Conservation (phyloP, 30 jellyfish, hydroid and myxozoan genomes). For the Aurelia coerulea region DNA sequence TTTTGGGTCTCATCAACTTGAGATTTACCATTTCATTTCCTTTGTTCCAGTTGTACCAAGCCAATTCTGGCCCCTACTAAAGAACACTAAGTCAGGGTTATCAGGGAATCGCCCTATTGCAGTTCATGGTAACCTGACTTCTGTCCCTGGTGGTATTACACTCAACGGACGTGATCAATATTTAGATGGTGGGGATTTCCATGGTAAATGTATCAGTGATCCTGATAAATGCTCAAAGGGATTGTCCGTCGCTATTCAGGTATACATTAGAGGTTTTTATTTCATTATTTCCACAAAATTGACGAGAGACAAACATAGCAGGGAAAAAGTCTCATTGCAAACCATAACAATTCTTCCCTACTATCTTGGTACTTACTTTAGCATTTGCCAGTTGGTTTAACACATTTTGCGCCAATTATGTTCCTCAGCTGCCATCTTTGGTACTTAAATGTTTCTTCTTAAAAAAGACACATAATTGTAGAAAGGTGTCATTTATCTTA, state of each 20-base stretch:
- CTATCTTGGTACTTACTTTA: too few species aligned
- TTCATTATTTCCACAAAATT: background rate
- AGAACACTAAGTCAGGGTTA: conserved; percentile 83
- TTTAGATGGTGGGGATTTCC: conserved; percentile 98
- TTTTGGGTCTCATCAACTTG: too few species aligned
- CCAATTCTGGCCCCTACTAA: conserved; percentile 93
- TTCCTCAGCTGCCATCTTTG: too few species aligned
- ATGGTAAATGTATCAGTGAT: conserved; percentile 92
- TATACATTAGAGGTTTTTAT: background rate
- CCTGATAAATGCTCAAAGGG: conserved; percentile 96
- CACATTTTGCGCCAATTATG: too few species aligned
- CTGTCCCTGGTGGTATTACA: conserved; percentile 83
- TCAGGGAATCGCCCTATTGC: conserved; percentile 91
- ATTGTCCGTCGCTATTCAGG: conserved; percentile 94
- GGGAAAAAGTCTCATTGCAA: background rate
- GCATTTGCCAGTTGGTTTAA: too few species aligned
- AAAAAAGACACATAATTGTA: too few species aligned
- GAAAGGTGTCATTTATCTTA: too few species aligned
- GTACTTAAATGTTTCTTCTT: too few species aligned
- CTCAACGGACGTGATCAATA: conserved; percentile 78
- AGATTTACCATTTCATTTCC: too few species aligned
- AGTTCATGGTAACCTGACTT: conserved; percentile 76
- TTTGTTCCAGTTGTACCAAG: conserved; percentile 74
- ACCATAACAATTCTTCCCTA: too few species aligned
- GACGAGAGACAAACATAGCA: background rate